Evolutionary conservation across 2,113 vertebrate genomes (phyloP), one percentile per base, ranked within the genome.

Genomic region (Anarhynchus alexandrinus): DNA sequence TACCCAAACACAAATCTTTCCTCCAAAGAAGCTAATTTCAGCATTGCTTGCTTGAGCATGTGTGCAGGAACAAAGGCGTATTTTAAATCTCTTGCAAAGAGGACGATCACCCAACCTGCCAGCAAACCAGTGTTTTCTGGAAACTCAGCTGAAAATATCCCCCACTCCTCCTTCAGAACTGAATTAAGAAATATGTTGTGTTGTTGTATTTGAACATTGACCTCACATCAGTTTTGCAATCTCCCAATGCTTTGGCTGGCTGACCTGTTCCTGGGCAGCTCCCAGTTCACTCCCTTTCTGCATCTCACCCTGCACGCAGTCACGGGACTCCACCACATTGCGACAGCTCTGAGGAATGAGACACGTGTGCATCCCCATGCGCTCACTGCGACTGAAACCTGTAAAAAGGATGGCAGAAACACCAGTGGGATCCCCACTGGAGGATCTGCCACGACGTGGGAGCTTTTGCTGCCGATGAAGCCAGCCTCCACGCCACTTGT

Each of bases 401-500:
- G 36, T 6, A 5, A 36, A 72, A 17, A 36, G 29, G 23, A 11
- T 3, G 45, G 40, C 61, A 77, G 51, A 66, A 86, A 27, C 47
- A 52, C 42, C 70, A 36, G 11, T 5, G 49, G 40, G 14, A 59
- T n/a, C 36, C 61, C 12, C 52, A 23, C 1, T 14, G 40, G 9
- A 49, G 7, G 7, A 1, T 23, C 14, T 6, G 4, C 47, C 29
- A 47, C 55, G 12, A 42, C 6, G 21, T 0, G 0, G 34, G 15
- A 57, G 6, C 8, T 77, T 15, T 38, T 14, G 42, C 38, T 52
- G 20, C 10, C 0, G 0, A 6, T 5, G 6, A 62, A 36, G 6
- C 0, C 0, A 74, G 16, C 19, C 65, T n/a, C 34, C 0, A 0
- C 1, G 2, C 34, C 54, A 25, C 16, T 25, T 1, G 0, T 3